Evolutionary conservation across 2,888 invertebrate species (phyloP).

Genomic region (Pseudeuparius sepicola): DNA sequence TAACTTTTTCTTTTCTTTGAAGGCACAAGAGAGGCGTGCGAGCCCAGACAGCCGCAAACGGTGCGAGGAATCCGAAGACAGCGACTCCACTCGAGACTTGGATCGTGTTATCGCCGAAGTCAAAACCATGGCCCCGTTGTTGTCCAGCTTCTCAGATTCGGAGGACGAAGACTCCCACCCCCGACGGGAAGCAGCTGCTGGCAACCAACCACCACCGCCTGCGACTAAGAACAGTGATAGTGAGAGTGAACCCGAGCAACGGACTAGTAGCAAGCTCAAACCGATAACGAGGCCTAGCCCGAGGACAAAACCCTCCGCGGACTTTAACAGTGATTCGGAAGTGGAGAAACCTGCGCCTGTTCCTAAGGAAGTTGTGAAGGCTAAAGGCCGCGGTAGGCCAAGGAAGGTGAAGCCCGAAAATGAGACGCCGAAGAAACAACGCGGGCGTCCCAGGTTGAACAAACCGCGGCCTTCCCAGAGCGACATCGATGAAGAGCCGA

Average conservation of each 20-base stretch:
- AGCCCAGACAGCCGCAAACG: slow-evolving; percentile 27
- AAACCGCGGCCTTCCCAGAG: slow-evolving; percentile 20
- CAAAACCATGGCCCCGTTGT: slow-evolving; percentile 34
- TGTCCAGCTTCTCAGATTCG: slow-evolving; percentile 46
- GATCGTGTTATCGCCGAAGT: slow-evolving; percentile 48
- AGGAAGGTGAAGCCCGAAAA: slow-evolving; percentile 21
- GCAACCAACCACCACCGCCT: slow-evolving; percentile 2
- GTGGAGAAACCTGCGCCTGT: slow-evolving; percentile 23
- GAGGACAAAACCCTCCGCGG: slow-evolving; percentile 34
- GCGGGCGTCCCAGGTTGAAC: slow-evolving; percentile 26
- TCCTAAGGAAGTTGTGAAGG: slow-evolving; percentile 17
- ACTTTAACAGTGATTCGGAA: slow-evolving; percentile 35
- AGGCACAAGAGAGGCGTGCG: slow-evolving; percentile 10
- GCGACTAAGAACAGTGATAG: slow-evolving; percentile 28
- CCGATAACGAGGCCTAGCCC: slow-evolving; percentile 35
- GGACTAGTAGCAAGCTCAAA: slow-evolving; percentile 23
- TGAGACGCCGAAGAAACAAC: slow-evolving; percentile 25
- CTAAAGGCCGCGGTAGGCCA: slow-evolving; percentile 24
- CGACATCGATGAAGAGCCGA: slow-evolving; percentile 24
- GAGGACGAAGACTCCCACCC: slow-evolving; percentile 15
- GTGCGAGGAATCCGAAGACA: slow-evolving; percentile 37
- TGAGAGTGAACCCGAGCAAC: slow-evolving; percentile 29
- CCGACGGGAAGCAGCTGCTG: slow-evolving; percentile 3
- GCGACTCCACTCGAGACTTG: slow-evolving; percentile 39
- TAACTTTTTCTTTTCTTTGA: no score